Evolutionary conservation across 2,888 invertebrate genomes (phyloP).

Genomic region (Caenorhabditis sp.): DNA sequence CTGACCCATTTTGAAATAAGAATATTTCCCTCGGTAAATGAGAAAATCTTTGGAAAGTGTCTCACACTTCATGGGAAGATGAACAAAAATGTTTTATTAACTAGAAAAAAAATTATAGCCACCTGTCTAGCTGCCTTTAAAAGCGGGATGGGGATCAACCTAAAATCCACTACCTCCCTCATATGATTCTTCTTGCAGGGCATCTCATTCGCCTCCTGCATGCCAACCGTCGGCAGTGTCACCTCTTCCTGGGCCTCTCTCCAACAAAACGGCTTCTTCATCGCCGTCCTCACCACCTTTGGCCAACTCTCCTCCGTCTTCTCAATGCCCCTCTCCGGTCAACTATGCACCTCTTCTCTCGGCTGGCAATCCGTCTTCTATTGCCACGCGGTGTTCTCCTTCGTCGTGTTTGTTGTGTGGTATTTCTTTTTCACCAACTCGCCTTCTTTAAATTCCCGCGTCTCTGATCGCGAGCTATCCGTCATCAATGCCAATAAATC

Average conservation of each 20-base stretch:
- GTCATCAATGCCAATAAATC: constrained; percentile 45
- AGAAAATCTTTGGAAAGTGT: no score
- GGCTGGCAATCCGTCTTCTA: constrained; percentile 69
- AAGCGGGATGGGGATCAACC: no score
- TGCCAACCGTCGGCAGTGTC: constrained; percentile 11
- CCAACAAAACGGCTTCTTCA: constrained; percentile 8
- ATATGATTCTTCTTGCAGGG: neutral
- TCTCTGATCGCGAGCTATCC: constrained; percentile 17
- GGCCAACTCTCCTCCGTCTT: constrained; percentile 40
- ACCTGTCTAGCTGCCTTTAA: no score
- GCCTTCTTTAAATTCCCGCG: constrained; percentile 18
- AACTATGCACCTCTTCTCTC: constrained; percentile 57
- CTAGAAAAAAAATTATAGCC: no score
- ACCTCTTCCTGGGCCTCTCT: constrained; percentile 4
- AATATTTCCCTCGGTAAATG: no score
- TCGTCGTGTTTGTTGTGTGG: constrained; percentile 56
- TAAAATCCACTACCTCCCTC: no score
- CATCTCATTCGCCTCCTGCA: constrained; percentile 10
- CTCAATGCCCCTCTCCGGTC: constrained; percentile 56
- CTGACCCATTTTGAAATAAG: no score
- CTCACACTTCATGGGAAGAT: no score
- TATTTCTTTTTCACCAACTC: constrained; percentile 43
- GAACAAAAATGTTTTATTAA: no score
- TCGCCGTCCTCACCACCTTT: constrained; percentile 4
- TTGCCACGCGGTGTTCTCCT: constrained; percentile 56